Base-by-base conservation (phyloP, 1,140 invertebrate genomes). In the Zaprionus lachaisei region DNA sequence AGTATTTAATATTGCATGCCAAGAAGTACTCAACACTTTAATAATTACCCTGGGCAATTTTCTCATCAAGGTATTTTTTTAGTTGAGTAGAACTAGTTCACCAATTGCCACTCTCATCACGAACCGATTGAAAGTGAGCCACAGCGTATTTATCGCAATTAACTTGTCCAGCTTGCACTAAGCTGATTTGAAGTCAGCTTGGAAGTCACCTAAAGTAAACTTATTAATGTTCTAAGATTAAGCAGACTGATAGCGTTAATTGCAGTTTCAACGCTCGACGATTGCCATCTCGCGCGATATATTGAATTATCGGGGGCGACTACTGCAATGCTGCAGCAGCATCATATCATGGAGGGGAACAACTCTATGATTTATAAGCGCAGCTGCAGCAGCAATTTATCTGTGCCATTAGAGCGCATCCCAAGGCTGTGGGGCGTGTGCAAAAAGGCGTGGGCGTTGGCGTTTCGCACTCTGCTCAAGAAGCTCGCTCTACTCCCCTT, bases 201-300 rank as follows among this genome's bases (percentile, higher is more conserved):
- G 64, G 57, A 62, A 89, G 80, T 76, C 84, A 71, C 71, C 82
- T 80, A 55, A 60, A 90, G 69, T 80, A 89, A 90, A 77, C 72
- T 84, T 77, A 89, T 84, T 89, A 90, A 90, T 89, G 84, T 81
- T 74, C 79, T 71, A 70, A 90, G 85, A 90, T 90, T 80, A 80
- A 69, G 61, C 51, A 28, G 57, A 28, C 44, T 77, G 85, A 90
- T 90, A 78, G 82, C 54, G 70, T 78, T 90, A 90, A 90, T 90
- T 90, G 85, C 85, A 80, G 57, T 64, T 85, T 90, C 81, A 90
- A 90, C 85, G 76, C 85, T 80, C 69, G 57, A 54, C 62, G 83
- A 89, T 87, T 76, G 71, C 65, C 71, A 87, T 90, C 85, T 67
- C 41, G 41, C 60, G 24, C 26, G 51, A 71, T 68, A 71, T 68